Conservation (phyloP, 2,888 invertebrate genomes). For the Alloscopus bannaensis region DNA sequence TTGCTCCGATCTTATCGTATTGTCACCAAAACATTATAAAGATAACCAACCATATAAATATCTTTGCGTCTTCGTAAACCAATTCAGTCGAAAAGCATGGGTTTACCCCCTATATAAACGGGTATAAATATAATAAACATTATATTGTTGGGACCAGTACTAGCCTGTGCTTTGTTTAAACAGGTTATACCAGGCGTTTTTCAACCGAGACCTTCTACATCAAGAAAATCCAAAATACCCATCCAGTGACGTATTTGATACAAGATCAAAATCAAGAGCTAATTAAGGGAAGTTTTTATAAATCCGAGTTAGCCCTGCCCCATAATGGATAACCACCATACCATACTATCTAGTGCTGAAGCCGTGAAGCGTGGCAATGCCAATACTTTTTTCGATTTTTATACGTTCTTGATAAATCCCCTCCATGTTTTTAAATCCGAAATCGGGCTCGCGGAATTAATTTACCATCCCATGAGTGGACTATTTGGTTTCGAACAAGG, state of each 20-base stretch:
- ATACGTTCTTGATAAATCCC: not conserved
- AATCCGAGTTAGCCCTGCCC: not conserved
- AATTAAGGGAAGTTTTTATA: conserved; percentile 6
- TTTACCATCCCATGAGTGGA: not conserved
- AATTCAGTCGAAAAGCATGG: not conserved
- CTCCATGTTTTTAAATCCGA: not conserved
- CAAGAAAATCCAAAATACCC: not conserved
- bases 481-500: conserved; percentile 6
- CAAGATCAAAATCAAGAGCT: not conserved
- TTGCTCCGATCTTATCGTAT: conserved; percentile 6
- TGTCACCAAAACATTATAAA: not conserved
- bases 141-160: not conserved
- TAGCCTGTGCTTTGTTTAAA: not conserved
- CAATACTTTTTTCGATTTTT: conserved; percentile 1
- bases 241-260: conserved; percentile 7
- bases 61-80: not conserved
- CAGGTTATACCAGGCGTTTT: not conserved
- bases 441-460: not conserved
- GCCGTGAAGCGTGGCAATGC: not conserved
- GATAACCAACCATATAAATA: not conserved
- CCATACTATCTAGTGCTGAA: not conserved
- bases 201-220: not conserved
- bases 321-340: not conserved
- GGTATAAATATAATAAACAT: not conserved
- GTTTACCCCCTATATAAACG: not conserved